Conservation (phyloP, 2,888 invertebrate species). For the Melipona beecheii region DNA sequence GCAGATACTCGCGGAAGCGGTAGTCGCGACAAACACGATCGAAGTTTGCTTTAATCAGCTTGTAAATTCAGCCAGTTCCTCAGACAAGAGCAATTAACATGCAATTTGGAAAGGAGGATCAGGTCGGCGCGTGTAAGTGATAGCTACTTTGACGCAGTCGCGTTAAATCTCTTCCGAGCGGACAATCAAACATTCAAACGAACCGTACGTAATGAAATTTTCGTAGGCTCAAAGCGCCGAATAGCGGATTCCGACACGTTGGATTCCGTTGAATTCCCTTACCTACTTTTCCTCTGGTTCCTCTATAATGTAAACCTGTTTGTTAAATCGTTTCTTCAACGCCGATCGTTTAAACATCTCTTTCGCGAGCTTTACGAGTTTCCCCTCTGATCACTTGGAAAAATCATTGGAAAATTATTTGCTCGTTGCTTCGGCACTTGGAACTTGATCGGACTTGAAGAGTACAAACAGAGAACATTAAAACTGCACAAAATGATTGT, state of each 20-base stretch:
- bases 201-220: constrained; percentile 47
- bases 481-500: no score
- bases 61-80: constrained; percentile 43
- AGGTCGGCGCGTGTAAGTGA: constrained; percentile 16
- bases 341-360: neutral
- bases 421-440: neutral
- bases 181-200: constrained; percentile 51
- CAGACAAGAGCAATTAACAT: constrained; percentile 49
- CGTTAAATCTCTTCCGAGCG: constrained; percentile 30
- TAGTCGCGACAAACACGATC: constrained; percentile 3
- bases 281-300: neutral
- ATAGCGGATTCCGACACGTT: neutral
- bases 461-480: neutral
- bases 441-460: neutral
- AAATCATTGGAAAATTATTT: neutral
- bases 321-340: neutral
- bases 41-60: constrained; percentile 37
- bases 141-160: constrained; percentile 36
- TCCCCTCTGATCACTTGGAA: no score
- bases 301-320: neutral
- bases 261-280: neutral
- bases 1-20: neutral
- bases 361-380: neutral
- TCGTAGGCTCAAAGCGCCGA: constrained; percentile 11
- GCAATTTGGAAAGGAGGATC: constrained; percentile 55